Conservation (phyloP, 2,888 invertebrate species). For the Dryobota labecula region DNA sequence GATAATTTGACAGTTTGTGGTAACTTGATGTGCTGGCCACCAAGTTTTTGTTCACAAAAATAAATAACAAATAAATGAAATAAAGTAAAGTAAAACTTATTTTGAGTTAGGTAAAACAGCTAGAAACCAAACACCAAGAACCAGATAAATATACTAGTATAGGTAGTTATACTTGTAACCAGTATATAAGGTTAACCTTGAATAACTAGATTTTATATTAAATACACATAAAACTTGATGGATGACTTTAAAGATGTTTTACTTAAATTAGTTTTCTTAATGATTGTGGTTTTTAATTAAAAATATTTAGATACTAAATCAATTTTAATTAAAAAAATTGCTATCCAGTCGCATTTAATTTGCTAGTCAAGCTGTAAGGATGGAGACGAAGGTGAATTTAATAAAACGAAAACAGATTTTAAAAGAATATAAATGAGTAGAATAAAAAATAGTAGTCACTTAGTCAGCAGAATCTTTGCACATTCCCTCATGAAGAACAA, state of each 20-base stretch:
- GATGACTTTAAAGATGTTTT: slow-evolving; percentile 19
- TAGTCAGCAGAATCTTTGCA: neutral
- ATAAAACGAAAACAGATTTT: neutral
- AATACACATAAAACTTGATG: slow-evolving; percentile 23
- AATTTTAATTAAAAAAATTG: neutral
- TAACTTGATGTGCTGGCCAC: too few species aligned
- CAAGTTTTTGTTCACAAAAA: too few species aligned
- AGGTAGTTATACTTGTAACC: neutral
- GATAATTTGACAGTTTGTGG: too few species aligned
- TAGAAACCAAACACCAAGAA: neutral
- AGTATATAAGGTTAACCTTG: slow-evolving; percentile 28
- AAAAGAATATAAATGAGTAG: too few species aligned
- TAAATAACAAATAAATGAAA: neutral
- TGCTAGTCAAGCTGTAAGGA: neutral
- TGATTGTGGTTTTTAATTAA: neutral
- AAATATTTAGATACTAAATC: neutral
- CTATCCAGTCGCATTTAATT: neutral
- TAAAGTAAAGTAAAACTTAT: too few species aligned
- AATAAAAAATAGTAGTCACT: too few species aligned
- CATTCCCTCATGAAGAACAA: neutral
- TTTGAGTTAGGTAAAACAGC: neutral
- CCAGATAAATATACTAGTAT: neutral
- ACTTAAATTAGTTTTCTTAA: slow-evolving; percentile 5
- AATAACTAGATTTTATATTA: slow-evolving; percentile 19
- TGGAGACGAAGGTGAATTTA: neutral